Evolutionary conservation across 2,113 vertebrate species (phyloP).

Genomic region (Dolichotis patagonum): DNA sequence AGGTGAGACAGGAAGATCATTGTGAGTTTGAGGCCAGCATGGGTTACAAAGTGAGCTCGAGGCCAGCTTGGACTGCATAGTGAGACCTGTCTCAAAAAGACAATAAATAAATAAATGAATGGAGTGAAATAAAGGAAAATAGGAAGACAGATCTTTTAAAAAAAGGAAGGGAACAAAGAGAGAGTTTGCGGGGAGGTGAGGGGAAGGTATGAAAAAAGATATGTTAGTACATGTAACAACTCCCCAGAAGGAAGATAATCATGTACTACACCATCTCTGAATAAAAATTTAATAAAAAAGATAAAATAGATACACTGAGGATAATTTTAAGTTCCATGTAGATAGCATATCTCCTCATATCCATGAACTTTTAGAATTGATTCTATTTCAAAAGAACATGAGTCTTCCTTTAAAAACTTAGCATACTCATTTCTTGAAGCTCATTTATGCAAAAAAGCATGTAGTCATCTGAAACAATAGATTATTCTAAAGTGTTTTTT

Average conservation of each 20-base stretch:
- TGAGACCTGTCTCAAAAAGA: too few relatives aligned
- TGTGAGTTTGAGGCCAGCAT: too few relatives aligned
- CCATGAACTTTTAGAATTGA: constrained; percentile 9
- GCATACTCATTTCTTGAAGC: neutral
- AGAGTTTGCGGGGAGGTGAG: neutral
- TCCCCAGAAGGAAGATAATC: neutral
- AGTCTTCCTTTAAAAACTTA: neutral
- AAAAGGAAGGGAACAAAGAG: neutral
- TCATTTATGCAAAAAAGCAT: neutral
- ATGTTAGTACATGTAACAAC: neutral
- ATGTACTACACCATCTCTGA: neutral
- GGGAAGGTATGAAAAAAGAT: neutral
- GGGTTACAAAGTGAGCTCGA: too few relatives aligned
- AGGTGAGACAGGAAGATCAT: too few relatives aligned
- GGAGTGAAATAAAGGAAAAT: neutral
- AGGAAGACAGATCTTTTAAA: neutral
- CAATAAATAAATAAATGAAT: too few relatives aligned
- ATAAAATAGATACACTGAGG: neutral
- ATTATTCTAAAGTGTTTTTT: neutral
- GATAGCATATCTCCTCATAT: neutral
- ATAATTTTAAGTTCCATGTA: neutral
- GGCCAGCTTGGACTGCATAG: too few relatives aligned
- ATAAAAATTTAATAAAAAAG: neutral
- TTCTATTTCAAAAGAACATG: constrained; percentile 28
- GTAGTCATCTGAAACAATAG: neutral